Base-by-base conservation (phyloP, 2,888 invertebrate species). In the Ischnura elegans region DNA sequence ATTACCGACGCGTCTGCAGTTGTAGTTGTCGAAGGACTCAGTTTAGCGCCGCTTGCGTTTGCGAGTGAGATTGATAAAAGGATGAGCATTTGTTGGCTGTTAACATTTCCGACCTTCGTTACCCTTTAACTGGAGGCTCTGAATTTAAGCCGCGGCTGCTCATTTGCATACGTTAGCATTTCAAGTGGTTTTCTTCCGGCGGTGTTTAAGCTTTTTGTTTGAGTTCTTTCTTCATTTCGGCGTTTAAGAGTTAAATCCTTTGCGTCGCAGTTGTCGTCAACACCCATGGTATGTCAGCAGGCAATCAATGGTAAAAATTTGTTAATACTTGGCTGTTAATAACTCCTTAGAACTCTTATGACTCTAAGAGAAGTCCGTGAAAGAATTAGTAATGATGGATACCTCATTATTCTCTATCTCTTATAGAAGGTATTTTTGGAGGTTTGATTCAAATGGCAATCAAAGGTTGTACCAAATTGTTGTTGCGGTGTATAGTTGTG, bases 141-240 rank as follows among this genome's bases (percentile, higher is more conserved):
- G 16, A 36, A 76, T 76, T 76, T 76, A 76, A 36, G 76, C 76
- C 16, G 76, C 76, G 76, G 10, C 76, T 36, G 76, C 76, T 76
- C 76, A 36, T 76, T 76, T 76, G 76, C 76, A 76, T 76, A 36
- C 36, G 76, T 76, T 76, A 36, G 76, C 76, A 76, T 76, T 76
- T 76, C 76, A 76, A 76, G 76, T 76, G 36, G 76, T 36, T 76
- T 76, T 76, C 29, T 36, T 76, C 76, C 0, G 0, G 13, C 13
- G 6, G 16, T 29, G 29, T 13, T 76, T 76, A 36, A 36, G 29
- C 13, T 76, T 76, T 76, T 76, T 36, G 61, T 25, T 8, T 29
- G 36, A 36, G 76, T 13, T 76, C 29, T 36, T 36, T 36, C n/a
- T 36, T 76, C 29, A 5, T 61, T n/a, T 13, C 36, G 36, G 36